Base-by-base conservation (phyloP, 2,888 invertebrate species). In the Cataglyphis cursor region DNA sequence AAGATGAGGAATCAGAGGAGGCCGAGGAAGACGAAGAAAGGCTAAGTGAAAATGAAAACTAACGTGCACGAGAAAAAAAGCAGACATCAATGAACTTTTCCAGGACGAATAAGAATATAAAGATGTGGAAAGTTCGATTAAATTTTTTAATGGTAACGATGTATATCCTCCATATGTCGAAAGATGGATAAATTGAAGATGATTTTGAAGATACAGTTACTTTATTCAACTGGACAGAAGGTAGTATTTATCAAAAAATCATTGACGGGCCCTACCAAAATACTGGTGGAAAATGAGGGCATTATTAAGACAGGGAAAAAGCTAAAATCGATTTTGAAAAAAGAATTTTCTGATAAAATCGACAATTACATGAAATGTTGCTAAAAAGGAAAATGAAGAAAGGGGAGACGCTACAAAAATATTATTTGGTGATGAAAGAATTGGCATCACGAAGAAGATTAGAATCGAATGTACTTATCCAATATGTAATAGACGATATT, bases 401-500 rank as follows among this genome's bases (percentile, higher is more conserved):
- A 18, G 78, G 66, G 3, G 83, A 86, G 51, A 75, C 72, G 3
- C 10, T 81, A 2, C 81, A 84, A 35, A 59, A 84, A 62, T 86
- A 86, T 12, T 68, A 70, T 54, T 54, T 78, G 0, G 81, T 54
- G 4, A 68, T 68, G 41, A 41, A 51, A 38, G 54, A 86, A 6
- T 38, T 61, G 21, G 59, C 74, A 0, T 44, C 74, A 48, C 31
- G 62, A n/a, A 68, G 74, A 10, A 57, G 70, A 1, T 76, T 88
- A 8, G 86, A 88, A 48, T 66, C 65, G 0, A 38, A 81, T 0
- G 83, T 83, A 0, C 9, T 86, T 1, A 75, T 86, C 0, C 82
- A 87, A 24, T 89, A 89, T 28, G 48, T 88, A 5, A 66, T 48
- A 9, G 44, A 87, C 8, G 51, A 35, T 1, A 64, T 35, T 21